phyloP scores from a whole-genome alignment of 2,113 vertebrate genomes.

The Capra hircus region DNA sequence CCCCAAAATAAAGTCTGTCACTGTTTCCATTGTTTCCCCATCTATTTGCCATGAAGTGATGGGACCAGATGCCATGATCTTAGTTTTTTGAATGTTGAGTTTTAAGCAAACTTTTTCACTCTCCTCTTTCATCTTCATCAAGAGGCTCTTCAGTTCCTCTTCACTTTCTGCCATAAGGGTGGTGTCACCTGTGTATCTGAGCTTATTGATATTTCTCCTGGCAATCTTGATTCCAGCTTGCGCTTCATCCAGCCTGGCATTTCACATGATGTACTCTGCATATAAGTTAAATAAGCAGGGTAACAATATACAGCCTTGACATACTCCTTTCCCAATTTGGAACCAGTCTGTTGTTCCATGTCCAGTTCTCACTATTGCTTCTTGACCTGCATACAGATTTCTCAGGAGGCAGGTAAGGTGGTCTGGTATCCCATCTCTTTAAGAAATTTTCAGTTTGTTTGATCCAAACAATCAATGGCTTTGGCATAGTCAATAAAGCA shows the following conservation, averaged over 20 bases:
- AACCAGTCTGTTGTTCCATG: not conserved
- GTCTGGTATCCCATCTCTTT: not conserved
- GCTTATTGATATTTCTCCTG: not conserved
- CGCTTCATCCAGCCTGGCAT: not conserved
- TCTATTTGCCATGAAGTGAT: not conserved
- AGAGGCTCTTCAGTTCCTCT: not conserved
- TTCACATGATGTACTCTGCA: not conserved
- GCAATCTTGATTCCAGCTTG: not conserved
- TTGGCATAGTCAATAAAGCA: not conserved
- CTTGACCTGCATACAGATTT: not conserved
- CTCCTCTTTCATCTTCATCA: not conserved
- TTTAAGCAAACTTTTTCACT: not conserved
- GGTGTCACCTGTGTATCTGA: not conserved
- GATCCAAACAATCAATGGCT: not conserved
- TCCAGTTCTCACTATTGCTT: not conserved
- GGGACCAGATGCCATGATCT: not conserved
- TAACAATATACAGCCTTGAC: not conserved
- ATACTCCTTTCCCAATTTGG: not conserved
- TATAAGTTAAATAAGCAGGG: not conserved
- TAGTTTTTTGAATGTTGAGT: not conserved
- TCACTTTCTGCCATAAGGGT: not conserved
- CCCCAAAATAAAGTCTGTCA: not conserved
- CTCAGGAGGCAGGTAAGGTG: not conserved
- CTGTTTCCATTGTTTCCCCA: not conserved
- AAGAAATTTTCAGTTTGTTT: not conserved